These are phyloP conservation scores for Latrodectus hesperus DNA, from an alignment of 2,888 invertebrate species.

Conservation along the genomic window DNA sequence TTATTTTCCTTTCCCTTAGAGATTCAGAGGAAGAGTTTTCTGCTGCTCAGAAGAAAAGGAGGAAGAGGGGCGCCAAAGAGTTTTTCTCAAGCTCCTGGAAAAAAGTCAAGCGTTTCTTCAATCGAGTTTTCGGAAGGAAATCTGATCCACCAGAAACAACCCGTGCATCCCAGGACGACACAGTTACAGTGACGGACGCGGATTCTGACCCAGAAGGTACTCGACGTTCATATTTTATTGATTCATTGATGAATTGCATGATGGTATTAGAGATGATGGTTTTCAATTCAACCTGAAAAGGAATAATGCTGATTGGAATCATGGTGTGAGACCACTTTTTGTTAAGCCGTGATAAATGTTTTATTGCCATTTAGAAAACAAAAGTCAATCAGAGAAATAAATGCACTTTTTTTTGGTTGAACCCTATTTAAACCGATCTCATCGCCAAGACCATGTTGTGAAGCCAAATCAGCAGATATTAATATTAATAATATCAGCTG, in stretches of 20 bases:
- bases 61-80: constrained; percentile 41
- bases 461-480: too few species aligned
- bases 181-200: background rate
- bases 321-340: background rate
- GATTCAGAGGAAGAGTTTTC: too few species aligned
- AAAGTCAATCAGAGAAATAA: too few species aligned
- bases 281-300: background rate
- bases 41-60: constrained; percentile 7
- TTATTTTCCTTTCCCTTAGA: background rate
- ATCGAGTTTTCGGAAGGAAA: constrained; percentile 36
- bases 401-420: too few species aligned
- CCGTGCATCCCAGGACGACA: background rate
- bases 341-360: too few species aligned
- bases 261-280: background rate
- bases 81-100: constrained; percentile 46
- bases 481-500: too few species aligned
- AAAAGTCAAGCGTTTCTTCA: constrained; percentile 48
- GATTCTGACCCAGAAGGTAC: constrained; percentile 19
- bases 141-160: background rate
- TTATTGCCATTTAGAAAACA: too few species aligned
- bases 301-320: background rate
- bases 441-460: too few species aligned
- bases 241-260: background rate
- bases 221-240: background rate
- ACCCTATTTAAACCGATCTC: too few species aligned